Evolutionary conservation across 2,113 vertebrate species (phyloP).

Genomic region (Chloropsis cyanopogon): DNA sequence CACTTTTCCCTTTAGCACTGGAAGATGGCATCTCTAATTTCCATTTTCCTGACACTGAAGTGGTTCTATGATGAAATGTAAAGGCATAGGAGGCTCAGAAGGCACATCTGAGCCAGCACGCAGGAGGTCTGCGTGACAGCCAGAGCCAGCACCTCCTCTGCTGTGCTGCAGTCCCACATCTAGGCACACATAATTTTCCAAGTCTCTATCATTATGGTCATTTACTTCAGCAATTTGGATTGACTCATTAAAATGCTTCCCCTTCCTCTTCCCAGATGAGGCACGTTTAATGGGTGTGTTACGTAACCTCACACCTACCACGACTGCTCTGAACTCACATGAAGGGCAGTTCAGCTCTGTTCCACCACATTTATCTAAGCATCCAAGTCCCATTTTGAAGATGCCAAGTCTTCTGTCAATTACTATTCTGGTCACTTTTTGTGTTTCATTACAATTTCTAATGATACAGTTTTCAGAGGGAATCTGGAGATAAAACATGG

Average conservation of each 20-base stretch:
- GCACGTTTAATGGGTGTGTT: background rate
- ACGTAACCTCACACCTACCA: background rate
- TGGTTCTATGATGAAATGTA: background rate
- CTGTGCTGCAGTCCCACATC: background rate
- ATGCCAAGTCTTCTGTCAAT: constrained; percentile 36
- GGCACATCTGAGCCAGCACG: background rate
- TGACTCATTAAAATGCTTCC: background rate
- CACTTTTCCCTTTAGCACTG: background rate
- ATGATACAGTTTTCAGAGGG: constrained; percentile 58
- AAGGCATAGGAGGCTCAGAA: background rate
- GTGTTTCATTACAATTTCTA: constrained; percentile 66
- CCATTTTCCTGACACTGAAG: background rate
- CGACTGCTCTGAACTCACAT: background rate
- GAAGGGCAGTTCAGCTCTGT: background rate
- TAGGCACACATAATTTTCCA: background rate
- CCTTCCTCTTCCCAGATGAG: background rate
- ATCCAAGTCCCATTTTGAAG: constrained; percentile 9
- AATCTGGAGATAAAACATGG: constrained; percentile 47
- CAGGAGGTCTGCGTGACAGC: background rate
- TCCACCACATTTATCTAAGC: background rate
- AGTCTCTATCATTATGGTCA: background rate
- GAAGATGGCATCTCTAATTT: background rate
- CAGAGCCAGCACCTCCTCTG: background rate
- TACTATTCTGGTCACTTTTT: constrained; percentile 59
- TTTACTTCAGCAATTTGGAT: constrained; percentile 11